Evolutionary conservation across 2,113 vertebrate species (phyloP).

Genomic region (Notothenia coriiceps): DNA sequence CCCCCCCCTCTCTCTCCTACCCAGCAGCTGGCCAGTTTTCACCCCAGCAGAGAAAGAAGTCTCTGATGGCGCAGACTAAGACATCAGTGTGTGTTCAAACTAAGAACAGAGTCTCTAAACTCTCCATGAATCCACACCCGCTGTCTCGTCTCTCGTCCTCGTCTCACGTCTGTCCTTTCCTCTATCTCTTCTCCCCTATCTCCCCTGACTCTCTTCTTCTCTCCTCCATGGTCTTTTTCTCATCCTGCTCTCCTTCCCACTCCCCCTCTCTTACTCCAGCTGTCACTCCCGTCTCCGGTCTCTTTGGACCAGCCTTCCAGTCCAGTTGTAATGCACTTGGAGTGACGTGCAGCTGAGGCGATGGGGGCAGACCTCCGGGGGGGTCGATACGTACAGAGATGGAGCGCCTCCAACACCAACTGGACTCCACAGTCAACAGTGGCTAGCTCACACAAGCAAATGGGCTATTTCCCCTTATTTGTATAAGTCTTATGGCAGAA

Average conservation of each 20-base stretch:
- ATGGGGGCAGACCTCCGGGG: constrained; percentile 42
- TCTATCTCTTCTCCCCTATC: background rate
- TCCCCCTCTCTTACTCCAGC: constrained; percentile 14
- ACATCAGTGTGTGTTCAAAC: constrained; percentile 55
- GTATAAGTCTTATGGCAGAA: constrained; percentile 29
- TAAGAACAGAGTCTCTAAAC: constrained; percentile 51
- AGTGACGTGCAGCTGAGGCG: constrained; percentile 58
- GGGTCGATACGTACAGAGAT: constrained; percentile 56
- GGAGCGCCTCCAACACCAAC: constrained; percentile 43
- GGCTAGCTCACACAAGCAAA: constrained; percentile 26
- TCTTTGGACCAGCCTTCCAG: constrained; percentile 51
- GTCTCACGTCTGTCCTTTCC: constrained; percentile 9
- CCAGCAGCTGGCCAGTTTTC: constrained; percentile 68
- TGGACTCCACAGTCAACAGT: constrained; percentile 56
- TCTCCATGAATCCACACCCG: constrained; percentile 48
- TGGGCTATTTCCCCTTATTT: constrained; percentile 18
- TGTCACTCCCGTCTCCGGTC: constrained; percentile 55
- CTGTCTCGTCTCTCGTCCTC: background rate
- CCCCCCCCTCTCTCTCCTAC: constrained; percentile 29
- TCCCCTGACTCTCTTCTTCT: constrained; percentile 13
- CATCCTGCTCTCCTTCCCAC: constrained; percentile 11
- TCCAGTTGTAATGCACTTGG: constrained; percentile 72
- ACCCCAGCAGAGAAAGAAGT: constrained; percentile 63
- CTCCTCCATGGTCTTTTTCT: constrained; percentile 6
- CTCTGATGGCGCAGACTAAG: constrained; percentile 73